Evolutionary conservation across 2,797 vertebrate genomes (phyloP).

Genomic region (Eutrigla gurnardus): DNA sequence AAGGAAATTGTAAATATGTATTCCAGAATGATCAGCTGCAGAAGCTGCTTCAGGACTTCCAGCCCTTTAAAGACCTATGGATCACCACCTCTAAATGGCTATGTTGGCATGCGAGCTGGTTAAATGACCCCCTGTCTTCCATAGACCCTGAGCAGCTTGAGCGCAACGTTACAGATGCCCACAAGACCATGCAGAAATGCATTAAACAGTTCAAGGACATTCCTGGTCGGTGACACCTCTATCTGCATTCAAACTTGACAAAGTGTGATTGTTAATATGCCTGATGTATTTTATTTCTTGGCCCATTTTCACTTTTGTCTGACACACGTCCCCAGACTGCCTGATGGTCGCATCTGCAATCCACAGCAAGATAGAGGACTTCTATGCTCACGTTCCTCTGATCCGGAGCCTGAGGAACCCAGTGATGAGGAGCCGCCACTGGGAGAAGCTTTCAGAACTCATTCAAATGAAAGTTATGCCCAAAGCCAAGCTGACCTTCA

Average conservation of each 20-base stretch:
- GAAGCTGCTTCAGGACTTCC: slow-evolving; percentile 89
- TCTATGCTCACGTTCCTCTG: slow-evolving; percentile 87
- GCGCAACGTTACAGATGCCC: slow-evolving; percentile 85
- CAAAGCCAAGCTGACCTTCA: slow-evolving; percentile 87
- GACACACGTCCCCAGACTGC: slow-evolving; percentile 83
- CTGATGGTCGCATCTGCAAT: slow-evolving; percentile 85
- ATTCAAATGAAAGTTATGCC: slow-evolving; percentile 84
- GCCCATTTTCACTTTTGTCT: not conserved
- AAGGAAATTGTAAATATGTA: slow-evolving; percentile 20
- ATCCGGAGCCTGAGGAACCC: slow-evolving; percentile 91
- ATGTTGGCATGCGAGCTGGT: slow-evolving; percentile 90
- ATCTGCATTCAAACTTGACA: slow-evolving; percentile 4
- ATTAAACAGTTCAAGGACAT: slow-evolving; percentile 91
- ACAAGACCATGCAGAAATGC: slow-evolving; percentile 91
- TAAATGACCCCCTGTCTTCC: slow-evolving; percentile 86
- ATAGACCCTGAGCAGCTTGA: slow-evolving; percentile 92
- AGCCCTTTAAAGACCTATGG: slow-evolving; percentile 93
- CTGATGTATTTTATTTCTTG: not conserved
- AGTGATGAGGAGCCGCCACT: slow-evolving; percentile 90
- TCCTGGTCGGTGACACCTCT: slow-evolving; percentile 81
- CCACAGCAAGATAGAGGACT: slow-evolving; percentile 87
- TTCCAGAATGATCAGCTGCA: slow-evolving; percentile 88
- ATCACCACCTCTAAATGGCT: slow-evolving; percentile 92
- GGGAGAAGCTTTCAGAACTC: slow-evolving; percentile 88
- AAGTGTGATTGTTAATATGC: not conserved